Evolutionary conservation across 1,140 invertebrate species (phyloP).

Genomic region (Drosophila bocki): DNA sequence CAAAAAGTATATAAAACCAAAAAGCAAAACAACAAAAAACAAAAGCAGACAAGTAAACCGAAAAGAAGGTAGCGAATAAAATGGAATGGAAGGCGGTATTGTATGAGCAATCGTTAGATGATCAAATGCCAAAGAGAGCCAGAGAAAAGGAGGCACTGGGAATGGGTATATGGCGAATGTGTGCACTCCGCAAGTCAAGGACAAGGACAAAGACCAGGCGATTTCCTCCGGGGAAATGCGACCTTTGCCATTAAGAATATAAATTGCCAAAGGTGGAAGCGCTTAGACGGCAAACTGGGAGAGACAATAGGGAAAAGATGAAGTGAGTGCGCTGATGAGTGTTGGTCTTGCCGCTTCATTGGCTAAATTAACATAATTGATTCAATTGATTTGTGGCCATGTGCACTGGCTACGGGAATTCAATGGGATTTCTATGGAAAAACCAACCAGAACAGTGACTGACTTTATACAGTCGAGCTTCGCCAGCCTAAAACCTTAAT

Average conservation of each 20-base stretch:
- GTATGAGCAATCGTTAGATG: slow-evolving; percentile 28
- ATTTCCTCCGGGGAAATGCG: slow-evolving; percentile 28
- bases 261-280: slow-evolving; percentile 21
- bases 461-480: slow-evolving; percentile 15
- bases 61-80: slow-evolving; percentile 4
- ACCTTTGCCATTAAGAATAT: slow-evolving; percentile 54
- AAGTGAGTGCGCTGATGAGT: slow-evolving; percentile 26
- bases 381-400: slow-evolving; percentile 65
- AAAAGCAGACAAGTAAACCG: slow-evolving; percentile 6
- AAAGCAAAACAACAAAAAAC: slow-evolving; percentile 13
- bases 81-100: slow-evolving; percentile 25
- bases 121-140: slow-evolving; percentile 32
- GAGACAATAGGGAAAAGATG: slow-evolving; percentile 1
- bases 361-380: slow-evolving; percentile 68
- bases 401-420: slow-evolving; percentile 26
- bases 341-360: slow-evolving; percentile 60
- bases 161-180: slow-evolving; percentile 11
- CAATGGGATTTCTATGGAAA: slow-evolving; percentile 28
- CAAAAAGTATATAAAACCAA: slow-evolving; percentile 33
- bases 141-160: neutral
- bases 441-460: slow-evolving; percentile 24
- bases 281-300: slow-evolving; percentile 13
- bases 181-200: slow-evolving; percentile 53
- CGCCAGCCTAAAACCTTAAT: neutral
- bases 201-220: slow-evolving; percentile 44